Evolutionary conservation across 2,888 invertebrate genomes (phyloP), one percentile per base, ranked within the genome.

Genomic region (Trisateles emortualis): DNA sequence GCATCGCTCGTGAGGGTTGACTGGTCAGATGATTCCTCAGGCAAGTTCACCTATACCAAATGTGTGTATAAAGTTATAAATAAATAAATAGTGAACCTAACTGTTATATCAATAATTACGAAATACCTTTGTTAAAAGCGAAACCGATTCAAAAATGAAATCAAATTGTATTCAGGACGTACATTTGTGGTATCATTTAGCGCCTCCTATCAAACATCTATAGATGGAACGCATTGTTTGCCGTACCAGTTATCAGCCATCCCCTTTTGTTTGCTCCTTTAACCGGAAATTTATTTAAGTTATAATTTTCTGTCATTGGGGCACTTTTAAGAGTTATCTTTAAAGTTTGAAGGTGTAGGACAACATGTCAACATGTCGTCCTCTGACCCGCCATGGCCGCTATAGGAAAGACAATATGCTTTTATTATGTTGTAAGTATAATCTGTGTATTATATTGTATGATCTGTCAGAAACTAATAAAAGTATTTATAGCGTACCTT

Each of bases 251-350:
- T 89, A 84, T 80, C 80, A 73, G 71, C 71, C 78, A 79, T 79
- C 76, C 80, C 70, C 75, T 80, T 84, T 81, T 92, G 92, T 92
- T 91, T 90, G 81, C 86, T 76, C 56, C 69, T 62, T 80, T 83
- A 87, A 90, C 92, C 90, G 92, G 92, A 92, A 90, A 92, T 92
- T 91, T 90, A 91, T 91, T 91, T 87, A 80, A 87, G 86, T 86
- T 87, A 88, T 90, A 90, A 90, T 90, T 88, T 91, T 88, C 84
- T 92, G 90, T 88, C 88, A 91, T 90, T 88, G 76, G 74, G 67
- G 76, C 81, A 74, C 77, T 81, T 74, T 72, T 77, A 84, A 84
- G 58, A 68, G 64, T 71, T 71, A 71, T 70, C 68, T 71, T 47
- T 44, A 39, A 71, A 69, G 71, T 79, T 73, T 60, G 64, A 66